These are phyloP conservation scores for Hydractinia symbiolongicarpus DNA, from an alignment of 30 jellyfish, hydroid and myxozoan genomes.

Conservation along the genomic window DNA sequence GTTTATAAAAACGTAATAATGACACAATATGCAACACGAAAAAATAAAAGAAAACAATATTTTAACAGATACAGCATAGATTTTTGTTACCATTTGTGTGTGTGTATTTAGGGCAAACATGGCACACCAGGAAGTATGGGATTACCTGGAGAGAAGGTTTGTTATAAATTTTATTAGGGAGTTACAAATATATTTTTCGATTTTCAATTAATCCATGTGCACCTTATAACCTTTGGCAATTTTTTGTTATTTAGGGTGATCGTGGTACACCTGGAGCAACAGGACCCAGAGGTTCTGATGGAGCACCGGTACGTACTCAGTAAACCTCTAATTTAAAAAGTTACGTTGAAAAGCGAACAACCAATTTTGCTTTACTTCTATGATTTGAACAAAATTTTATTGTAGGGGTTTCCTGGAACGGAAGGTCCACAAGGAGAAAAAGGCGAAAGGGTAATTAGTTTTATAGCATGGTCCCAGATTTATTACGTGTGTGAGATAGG, in stretches of 20 bases:
- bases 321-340: neutral
- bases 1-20: no score
- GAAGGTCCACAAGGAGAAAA: slow-evolving; percentile 44
- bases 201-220: neutral
- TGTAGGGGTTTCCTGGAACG: slow-evolving; percentile 35
- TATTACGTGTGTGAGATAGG: no score
- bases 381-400: neutral
- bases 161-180: neutral
- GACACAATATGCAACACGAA: no score
- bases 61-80: no score
- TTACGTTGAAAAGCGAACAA: neutral
- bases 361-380: neutral
- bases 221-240: neutral
- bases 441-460: slow-evolving; percentile 37
- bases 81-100: no score
- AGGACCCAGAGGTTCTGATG: slow-evolving; percentile 25
- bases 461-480: neutral
- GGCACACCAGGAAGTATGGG: slow-evolving; percentile 16
- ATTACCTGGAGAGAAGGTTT: slow-evolving; percentile 34
- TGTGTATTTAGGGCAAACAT: neutral
- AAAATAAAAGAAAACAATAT: no score
- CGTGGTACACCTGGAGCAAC: slow-evolving; percentile 16
- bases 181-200: neutral
- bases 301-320: slow-evolving; percentile 5
- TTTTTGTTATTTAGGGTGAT: slow-evolving; percentile 9